Percentiles rank a stretch among this genome's conserved stretches.
phyloP scores from a whole-genome alignment of 2,113 vertebrate species.

The Pelobates fuscus region DNA sequence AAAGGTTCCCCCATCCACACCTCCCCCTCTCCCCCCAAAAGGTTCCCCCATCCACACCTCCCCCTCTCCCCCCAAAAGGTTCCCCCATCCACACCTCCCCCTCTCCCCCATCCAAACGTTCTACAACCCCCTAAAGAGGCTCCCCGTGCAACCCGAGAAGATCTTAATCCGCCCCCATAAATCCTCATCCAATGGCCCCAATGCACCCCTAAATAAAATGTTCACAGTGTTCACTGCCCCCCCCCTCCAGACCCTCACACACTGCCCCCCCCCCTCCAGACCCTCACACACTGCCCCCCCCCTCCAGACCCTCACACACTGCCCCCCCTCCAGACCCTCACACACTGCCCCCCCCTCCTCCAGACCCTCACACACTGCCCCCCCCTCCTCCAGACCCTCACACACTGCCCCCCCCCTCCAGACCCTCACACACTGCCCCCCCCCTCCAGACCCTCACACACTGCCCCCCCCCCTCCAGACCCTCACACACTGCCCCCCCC shows the following conservation, averaged over 20 bases:
- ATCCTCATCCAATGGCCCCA: background rate
- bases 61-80: too few relatives aligned
- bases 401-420: background rate
- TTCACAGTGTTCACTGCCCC: too few relatives aligned
- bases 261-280: background rate
- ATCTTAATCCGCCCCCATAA: too few relatives aligned
- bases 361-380: too few relatives aligned
- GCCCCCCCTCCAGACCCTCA: background rate
- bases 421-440: background rate
- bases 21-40: background rate
- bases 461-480: background rate
- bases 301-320: rapidly evolving
- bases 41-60: too few relatives aligned
- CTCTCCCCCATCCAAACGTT: background rate
- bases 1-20: background rate
- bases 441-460: background rate
- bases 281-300: background rate
- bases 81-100: background rate
- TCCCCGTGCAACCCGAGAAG: too few relatives aligned
- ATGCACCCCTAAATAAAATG: background rate
- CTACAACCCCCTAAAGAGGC: too few relatives aligned
- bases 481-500: background rate
- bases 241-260: background rate
- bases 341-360: background rate
- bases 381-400: too few relatives aligned